Base-by-base conservation (phyloP, 2,888 invertebrate species). In the Nudaria mundana region DNA sequence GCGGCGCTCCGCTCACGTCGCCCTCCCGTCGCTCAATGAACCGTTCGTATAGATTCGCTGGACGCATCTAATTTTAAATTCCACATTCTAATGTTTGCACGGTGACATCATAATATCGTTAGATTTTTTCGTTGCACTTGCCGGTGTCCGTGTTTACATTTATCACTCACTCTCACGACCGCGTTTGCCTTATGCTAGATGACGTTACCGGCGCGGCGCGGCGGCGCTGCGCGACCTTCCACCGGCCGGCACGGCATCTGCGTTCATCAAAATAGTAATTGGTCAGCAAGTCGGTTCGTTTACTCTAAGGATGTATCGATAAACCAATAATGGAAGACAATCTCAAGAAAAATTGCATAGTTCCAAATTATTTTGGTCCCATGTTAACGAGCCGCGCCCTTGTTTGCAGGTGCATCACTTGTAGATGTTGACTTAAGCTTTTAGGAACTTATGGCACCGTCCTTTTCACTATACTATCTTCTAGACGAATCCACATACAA, bases 21-120 rank as follows among this genome's bases (percentile, higher is more conserved):
- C 85, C 68, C 78, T 81, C 76, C 76, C 81, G 85, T 84, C 87
- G 85, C 82, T 87, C 87, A 86, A 87, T 87, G 88, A 80, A 83
- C 76, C 78, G 71, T 66, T 62, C 64, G 66, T 71, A 74, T 74
- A 75, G 75, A 75, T 76, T 76, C 78, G 74, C 76, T 66, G 70
- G 71, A 70, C 78, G 76, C 71, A 71, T 79, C 86, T 88, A 87
- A 82, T 72, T 86, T 77, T 84, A 84, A 74, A 71, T 77, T 83
- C 66, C 72, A 81, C 78, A 77, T 60, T 76, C 74, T 75, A 71
- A 77, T 81, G 81, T 84, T 82, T 82, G 83, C 76, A 67, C 74
- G 77, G 76, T 88, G 88, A 88, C 87, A 88, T 88, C 88, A 88
- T 76, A 76, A 64, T 59, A n/a, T 66, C 70, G 69, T 71, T 66